A percentile compares a stretch with the other conserved stretches of the same genome.
phyloP scores from a whole-genome alignment of 2,113 vertebrate genomes.

The Diadophis punctatus region DNA sequence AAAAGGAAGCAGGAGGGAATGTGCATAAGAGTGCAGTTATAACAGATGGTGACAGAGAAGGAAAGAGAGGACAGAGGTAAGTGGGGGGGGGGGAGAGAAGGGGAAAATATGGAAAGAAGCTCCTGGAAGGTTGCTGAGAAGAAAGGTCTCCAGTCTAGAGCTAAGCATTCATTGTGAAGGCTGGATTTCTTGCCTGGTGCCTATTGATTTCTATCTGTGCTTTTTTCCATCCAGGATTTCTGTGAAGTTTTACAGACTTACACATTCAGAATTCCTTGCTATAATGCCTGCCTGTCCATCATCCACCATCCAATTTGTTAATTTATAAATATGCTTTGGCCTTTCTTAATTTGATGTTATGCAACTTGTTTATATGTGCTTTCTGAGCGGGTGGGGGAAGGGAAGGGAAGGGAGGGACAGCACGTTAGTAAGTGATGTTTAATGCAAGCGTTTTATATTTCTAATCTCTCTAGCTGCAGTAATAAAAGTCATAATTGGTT shows the following conservation, averaged over 20 bases:
- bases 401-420: neutral
- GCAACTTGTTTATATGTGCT: constrained; percentile 14
- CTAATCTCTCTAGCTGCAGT: neutral
- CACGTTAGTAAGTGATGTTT: neutral
- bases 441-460: neutral
- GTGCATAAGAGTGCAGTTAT: neutral
- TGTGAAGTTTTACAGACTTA: constrained; percentile 7
- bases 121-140: neutral
- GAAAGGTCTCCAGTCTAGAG: neutral
- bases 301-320: neutral
- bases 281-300: neutral
- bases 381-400: neutral
- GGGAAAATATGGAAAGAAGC: constrained; percentile 18
- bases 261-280: neutral
- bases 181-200: neutral
- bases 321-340: neutral
- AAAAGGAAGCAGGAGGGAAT: neutral
- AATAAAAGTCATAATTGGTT: neutral
- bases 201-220: neutral
- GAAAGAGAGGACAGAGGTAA: constrained; percentile 11
- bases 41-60: constrained; percentile 18
- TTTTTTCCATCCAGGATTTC: neutral
- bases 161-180: neutral
- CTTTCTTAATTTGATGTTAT: constrained; percentile 23
- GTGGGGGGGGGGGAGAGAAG: neutral